phyloP scores from a whole-genome alignment of 2,888 invertebrate species.

The Melipona bicolor region DNA sequence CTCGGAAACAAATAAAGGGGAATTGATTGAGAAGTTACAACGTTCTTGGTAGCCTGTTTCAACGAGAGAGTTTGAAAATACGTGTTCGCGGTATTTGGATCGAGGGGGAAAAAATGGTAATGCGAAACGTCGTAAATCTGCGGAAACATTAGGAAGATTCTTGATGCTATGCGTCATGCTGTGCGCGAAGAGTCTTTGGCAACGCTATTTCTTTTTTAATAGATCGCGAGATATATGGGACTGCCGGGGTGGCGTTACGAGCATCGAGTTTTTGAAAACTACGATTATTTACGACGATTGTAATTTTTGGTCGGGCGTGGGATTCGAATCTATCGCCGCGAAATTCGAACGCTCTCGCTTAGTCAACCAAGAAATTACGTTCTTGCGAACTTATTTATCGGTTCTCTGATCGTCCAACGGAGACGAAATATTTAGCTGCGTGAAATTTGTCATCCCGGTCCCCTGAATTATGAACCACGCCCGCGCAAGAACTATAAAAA shows the following conservation, averaged over 20 bases:
- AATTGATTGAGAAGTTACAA: neutral
- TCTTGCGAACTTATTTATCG: neutral
- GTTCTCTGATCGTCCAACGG: neutral
- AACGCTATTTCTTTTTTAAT: slow-evolving; percentile 31
- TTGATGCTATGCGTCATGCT: neutral
- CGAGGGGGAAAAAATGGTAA: neutral
- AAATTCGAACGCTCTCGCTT: slow-evolving; percentile 24
- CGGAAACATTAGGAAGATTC: neutral
- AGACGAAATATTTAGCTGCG: neutral
- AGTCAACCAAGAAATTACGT: slow-evolving; percentile 22
- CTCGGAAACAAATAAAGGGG: neutral
- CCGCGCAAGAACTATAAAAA: neutral
- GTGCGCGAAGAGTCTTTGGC: slow-evolving; percentile 3
- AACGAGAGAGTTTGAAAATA: slow-evolving; percentile 5
- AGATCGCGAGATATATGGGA: slow-evolving; percentile 38
- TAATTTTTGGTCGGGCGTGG: slow-evolving; percentile 39
- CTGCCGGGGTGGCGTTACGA: slow-evolving; percentile 14
- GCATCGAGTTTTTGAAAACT: slow-evolving; percentile 34
- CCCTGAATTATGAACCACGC: neutral
- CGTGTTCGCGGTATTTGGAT: neutral
- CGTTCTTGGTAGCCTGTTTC: neutral
- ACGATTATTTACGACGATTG: slow-evolving; percentile 35
- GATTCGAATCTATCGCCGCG: slow-evolving; percentile 28
- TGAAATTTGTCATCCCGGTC: slow-evolving; percentile 14
- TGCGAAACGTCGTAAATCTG: slow-evolving; percentile 13